Conservation (phyloP, 1,140 invertebrate genomes). For the Anoplophora glabripennis region DNA sequence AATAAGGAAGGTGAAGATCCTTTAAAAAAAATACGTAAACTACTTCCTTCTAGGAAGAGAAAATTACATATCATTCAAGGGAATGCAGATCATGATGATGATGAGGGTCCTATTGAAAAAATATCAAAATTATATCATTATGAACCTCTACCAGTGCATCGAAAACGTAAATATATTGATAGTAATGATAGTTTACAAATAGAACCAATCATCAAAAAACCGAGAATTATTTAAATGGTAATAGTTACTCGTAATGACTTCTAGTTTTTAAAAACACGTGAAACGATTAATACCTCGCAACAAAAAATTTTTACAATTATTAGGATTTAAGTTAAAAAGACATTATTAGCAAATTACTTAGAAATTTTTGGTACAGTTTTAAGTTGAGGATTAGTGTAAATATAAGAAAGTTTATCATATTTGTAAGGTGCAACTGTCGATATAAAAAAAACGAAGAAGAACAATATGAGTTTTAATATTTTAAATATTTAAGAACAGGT, state of each 20-base stretch:
- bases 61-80: background rate
- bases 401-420: no score
- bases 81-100: background rate
- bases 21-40: background rate
- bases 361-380: no score
- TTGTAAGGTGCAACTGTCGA: no score
- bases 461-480: background rate
- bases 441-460: no score
- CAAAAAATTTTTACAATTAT: conserved; percentile 1
- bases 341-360: no score
- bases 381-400: no score
- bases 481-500: background rate
- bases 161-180: no score
- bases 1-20: no score
- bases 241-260: background rate
- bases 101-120: no score
- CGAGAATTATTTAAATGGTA: background rate
- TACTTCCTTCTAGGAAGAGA: background rate
- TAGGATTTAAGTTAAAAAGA: conserved; percentile 3
- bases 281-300: background rate
- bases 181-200: conserved; percentile 1
- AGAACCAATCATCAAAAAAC: no score
- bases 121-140: no score
- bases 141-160: no score
- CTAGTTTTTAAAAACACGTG: background rate